Evolutionary conservation across 2,797 vertebrate species (phyloP), one percentile per base, ranked within the genome.

Genomic region (Tiaroga cobitis): DNA sequence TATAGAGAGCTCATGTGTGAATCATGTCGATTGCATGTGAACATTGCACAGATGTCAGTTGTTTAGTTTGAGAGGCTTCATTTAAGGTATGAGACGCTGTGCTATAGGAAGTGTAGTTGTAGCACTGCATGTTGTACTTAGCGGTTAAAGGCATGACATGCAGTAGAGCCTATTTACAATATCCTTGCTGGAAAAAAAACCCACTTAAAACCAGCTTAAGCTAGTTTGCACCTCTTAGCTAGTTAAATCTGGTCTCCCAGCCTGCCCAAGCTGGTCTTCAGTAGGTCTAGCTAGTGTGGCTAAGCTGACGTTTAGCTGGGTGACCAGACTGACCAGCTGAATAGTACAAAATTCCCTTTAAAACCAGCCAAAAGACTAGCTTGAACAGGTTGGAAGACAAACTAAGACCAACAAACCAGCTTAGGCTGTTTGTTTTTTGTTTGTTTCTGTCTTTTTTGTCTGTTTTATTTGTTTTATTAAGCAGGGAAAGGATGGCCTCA

Each of bases 11-110:
- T 67, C 32, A 8, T 76, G 32, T 26, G 32, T 21, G 63, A 67
- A 80, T 67, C 61, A 67, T 80, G 41, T 67, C 16, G 32, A 34
- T 43, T 82, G 54, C 69, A 73, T 13, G 21, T n/a, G 72, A 34
- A 67, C 56, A 82, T 39, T 51, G 29, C 59, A 63, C 72, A 83
- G 59, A 67, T 83, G 72, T 37, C 19, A 74, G 82, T 26, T 76
- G 59, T 65, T 51, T 72, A 70, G 49, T 75, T 83, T 67, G 29
- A 67, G 41, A 67, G 16, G 21, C 56, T 67, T 67, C 10, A 24
- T 80, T 56, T 70, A 34, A 76, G 49, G 74, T 56, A 80, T 3
- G 56, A 79, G n/a, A 78, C 3, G 2, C 9, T 29, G 51, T 10
- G 56, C n/a, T 43, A 15, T 43, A 29, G 3, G 29, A 65, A 65